Conservation (phyloP, 2,888 invertebrate genomes). For the Latrodectus hesperus region DNA sequence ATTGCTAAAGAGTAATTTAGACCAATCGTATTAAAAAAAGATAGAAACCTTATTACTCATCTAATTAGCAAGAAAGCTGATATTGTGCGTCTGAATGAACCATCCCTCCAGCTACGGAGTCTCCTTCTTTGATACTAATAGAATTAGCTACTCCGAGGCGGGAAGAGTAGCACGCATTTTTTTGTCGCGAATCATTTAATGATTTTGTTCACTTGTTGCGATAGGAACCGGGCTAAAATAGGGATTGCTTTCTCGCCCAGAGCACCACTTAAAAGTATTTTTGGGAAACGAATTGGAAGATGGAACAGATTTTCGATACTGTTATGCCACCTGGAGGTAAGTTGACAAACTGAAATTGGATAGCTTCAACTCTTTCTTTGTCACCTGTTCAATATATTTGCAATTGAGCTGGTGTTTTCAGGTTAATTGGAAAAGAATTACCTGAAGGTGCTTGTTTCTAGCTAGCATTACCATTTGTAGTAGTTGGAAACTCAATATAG, state of each 20-base stretch:
- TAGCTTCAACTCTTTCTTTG: too few relatives aligned
- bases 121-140: not conserved
- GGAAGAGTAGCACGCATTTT: not conserved
- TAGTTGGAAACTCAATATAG: too few relatives aligned
- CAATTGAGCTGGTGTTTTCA: too few relatives aligned
- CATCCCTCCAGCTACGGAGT: not conserved
- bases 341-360: not conserved
- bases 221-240: not conserved
- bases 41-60: not conserved
- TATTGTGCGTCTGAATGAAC: not conserved
- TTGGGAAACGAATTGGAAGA: not conserved
- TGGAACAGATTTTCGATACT: not conserved
- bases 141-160: not conserved
- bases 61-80: not conserved
- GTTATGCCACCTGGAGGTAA: not conserved
- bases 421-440: too few relatives aligned
- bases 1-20: not conserved
- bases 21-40: not conserved
- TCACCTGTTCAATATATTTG: too few relatives aligned
- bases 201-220: too few relatives aligned
- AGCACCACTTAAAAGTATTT: not conserved
- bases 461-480: too few relatives aligned
- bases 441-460: too few relatives aligned
- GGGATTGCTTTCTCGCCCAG: not conserved
- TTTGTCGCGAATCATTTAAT: too few relatives aligned